These are phyloP conservation scores for Setophaga petechia DNA, from an alignment of 2,113 vertebrate species.

Conservation along the genomic window DNA sequence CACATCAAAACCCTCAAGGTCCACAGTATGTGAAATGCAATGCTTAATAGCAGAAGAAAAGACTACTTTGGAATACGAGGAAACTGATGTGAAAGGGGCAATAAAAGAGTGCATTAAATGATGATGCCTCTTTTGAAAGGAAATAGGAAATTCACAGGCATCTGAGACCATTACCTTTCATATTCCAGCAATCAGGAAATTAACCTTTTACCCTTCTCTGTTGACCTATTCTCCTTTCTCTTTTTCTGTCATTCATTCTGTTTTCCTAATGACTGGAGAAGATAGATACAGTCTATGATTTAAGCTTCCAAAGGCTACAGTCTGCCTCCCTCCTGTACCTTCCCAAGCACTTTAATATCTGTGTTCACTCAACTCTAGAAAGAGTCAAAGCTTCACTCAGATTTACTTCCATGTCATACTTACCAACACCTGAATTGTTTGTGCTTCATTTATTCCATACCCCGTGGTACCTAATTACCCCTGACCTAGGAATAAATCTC, in stretches of 20 bases:
- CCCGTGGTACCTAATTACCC: background rate
- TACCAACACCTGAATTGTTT: background rate
- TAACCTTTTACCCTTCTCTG: slow-evolving; percentile 47
- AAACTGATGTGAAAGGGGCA: background rate
- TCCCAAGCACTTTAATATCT: background rate
- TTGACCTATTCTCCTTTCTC: slow-evolving; percentile 46
- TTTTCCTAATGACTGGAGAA: slow-evolving; percentile 25
- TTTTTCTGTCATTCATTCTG: slow-evolving; percentile 38
- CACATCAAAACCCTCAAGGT: background rate
- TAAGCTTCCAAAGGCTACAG: background rate
- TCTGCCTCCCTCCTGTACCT: background rate
- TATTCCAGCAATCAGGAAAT: slow-evolving; percentile 46
- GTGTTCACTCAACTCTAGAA: background rate
- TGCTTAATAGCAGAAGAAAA: background rate
- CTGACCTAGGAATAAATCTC: background rate
- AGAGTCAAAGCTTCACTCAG: background rate
- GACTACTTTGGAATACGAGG: background rate
- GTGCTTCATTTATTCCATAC: background rate
- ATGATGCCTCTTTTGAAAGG: slow-evolving; percentile 20
- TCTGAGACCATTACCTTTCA: slow-evolving; percentile 53
- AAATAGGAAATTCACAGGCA: slow-evolving; percentile 46
- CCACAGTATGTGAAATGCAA: background rate
- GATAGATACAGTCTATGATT: background rate
- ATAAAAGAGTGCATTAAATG: slow-evolving; percentile 46
- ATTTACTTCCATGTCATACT: background rate